A percentile compares a stretch with the other conserved stretches of the same genome.
These are phyloP conservation scores for Agrochola litura DNA, from an alignment of 2,888 invertebrate species.

Conservation along the genomic window DNA sequence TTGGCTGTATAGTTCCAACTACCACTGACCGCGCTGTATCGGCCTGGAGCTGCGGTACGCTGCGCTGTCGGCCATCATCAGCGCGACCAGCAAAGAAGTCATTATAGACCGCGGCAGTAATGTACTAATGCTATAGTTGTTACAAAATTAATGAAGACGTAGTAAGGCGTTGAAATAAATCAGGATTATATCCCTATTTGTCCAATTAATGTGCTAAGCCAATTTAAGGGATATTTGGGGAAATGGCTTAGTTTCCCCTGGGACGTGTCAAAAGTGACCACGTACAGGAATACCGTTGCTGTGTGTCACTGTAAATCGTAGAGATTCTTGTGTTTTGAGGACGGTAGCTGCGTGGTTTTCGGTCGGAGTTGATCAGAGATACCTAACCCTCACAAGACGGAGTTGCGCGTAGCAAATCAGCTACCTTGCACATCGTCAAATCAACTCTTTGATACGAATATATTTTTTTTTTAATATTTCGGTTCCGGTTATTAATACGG, in stretches of 20 bases:
- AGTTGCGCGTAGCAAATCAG: neutral
- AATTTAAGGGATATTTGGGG: constrained; percentile 7
- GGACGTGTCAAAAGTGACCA: neutral
- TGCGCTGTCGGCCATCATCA: too few species aligned
- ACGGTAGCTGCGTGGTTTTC: too few species aligned
- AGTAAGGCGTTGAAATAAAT: neutral
- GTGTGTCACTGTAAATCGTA: neutral
- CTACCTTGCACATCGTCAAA: neutral
- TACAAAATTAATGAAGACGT: too few species aligned
- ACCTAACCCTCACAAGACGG: neutral
- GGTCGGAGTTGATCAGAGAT: neutral
- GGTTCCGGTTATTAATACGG: too few species aligned
- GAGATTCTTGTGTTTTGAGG: neutral
- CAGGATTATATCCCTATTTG: neutral
- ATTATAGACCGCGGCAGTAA: too few species aligned
- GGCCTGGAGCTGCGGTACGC: too few species aligned
- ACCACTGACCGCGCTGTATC: too few species aligned
- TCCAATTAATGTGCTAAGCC: neutral
- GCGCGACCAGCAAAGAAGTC: too few species aligned
- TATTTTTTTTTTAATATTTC: too few species aligned
- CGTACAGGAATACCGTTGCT: constrained; percentile 2
- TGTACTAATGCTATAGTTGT: too few species aligned
- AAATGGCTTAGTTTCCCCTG: neutral
- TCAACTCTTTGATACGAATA: neutral
- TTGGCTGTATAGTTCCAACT: too few species aligned